A percentile compares a stretch with the other conserved stretches of the same genome.
These are phyloP conservation scores for Falco naumanni DNA, from an alignment of 2,797 vertebrate genomes.

Conservation along the genomic window DNA sequence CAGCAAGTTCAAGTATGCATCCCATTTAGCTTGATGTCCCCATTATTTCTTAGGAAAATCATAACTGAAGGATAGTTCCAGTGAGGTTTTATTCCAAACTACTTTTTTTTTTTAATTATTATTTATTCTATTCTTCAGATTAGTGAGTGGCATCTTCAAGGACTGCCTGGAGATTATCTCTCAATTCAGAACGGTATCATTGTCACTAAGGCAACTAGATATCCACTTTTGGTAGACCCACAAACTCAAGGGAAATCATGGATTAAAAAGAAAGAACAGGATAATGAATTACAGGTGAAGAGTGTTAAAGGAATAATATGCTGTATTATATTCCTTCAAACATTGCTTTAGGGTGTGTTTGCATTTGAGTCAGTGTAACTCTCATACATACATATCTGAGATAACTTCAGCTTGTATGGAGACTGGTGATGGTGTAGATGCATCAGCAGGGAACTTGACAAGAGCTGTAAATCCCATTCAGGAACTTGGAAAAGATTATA, in stretches of 20 bases:
- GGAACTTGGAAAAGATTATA: background rate
- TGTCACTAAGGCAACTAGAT: slow-evolving; percentile 81
- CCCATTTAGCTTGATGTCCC: background rate
- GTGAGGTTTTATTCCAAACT: background rate
- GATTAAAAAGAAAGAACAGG: slow-evolving; percentile 80
- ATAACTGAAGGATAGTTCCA: background rate
- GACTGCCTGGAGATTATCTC: slow-evolving; percentile 79
- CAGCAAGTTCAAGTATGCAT: background rate
- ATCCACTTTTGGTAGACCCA: slow-evolving; percentile 81
- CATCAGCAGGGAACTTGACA: background rate
- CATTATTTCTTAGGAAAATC: background rate
- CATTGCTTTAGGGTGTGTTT: background rate
- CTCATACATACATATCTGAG: background rate
- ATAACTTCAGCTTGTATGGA: background rate
- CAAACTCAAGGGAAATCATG: slow-evolving; percentile 81
- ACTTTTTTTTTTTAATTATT: background rate
- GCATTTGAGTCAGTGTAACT: background rate
- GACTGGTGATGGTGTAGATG: background rate
- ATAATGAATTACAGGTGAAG: slow-evolving; percentile 78
- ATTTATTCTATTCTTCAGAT: slow-evolving; percentile 54
- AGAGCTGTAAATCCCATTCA: background rate
- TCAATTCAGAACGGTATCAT: slow-evolving; percentile 84
- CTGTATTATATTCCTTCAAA: background rate
- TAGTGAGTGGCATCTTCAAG: slow-evolving; percentile 81
- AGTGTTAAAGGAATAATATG: background rate